A percentile compares a stretch with the other conserved stretches of the same genome.
Conservation (phyloP, 2,888 invertebrate species). For the Hydriomena furcata region DNA sequence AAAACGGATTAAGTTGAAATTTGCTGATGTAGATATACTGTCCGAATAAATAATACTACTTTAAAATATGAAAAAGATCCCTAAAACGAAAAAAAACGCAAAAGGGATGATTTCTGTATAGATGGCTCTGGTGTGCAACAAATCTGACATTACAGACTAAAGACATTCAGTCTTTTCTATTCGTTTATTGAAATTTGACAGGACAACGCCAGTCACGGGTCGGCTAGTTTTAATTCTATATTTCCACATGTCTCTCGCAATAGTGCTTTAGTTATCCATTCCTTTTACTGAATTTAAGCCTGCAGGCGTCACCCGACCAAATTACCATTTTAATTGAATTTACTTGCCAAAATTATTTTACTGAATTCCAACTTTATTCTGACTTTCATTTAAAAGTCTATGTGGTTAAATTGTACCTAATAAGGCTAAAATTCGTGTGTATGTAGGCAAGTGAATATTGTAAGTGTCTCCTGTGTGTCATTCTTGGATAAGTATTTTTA, state of each 20-base stretch:
- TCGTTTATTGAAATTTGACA: no score
- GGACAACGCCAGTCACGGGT: no score
- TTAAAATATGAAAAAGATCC: no score
- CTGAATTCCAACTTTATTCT: conserved; percentile 4
- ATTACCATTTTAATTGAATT: conserved; percentile 66
- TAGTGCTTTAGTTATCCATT: conserved; percentile 16
- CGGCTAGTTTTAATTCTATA: neutral
- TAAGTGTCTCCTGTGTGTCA: neutral
- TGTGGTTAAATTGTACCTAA: neutral
- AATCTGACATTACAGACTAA: no score
- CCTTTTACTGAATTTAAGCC: conserved; percentile 38
- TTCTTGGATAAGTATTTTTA: neutral
- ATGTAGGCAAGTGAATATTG: neutral
- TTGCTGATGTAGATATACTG: no score
- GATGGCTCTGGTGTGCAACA: no score
- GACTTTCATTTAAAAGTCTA: conserved; percentile 2
- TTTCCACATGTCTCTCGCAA: neutral
- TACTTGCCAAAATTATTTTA: conserved; percentile 41
- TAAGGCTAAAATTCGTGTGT: neutral
- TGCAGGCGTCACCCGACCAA: conserved; percentile 43
- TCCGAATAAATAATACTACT: no score
- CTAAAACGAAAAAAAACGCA: no score
- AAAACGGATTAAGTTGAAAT: no score
- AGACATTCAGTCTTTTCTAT: no score
- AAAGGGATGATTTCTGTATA: no score